phyloP scores from a whole-genome alignment of 35 echinoderm and acorn worm species.

The Chiridota heheva region DNA sequence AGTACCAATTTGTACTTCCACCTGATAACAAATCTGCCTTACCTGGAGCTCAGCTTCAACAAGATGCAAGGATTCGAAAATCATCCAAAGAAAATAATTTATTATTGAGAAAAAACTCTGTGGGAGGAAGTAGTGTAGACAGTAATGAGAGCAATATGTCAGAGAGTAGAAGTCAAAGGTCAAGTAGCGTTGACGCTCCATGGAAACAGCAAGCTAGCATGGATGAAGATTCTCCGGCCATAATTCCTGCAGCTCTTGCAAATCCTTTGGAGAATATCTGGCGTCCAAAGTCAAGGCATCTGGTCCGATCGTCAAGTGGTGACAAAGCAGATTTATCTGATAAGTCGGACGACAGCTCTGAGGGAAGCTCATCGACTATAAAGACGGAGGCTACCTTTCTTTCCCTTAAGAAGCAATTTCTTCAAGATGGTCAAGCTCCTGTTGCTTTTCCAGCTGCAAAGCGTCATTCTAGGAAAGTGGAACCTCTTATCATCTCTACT shows the following conservation, averaged over 20 bases:
- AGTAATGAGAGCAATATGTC: slow-evolving; percentile 58
- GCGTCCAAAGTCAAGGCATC: slow-evolving; percentile 78
- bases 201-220: slow-evolving; percentile 54
- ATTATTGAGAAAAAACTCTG: slow-evolving; percentile 16
- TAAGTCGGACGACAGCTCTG: slow-evolving; percentile 17
- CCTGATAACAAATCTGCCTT: slow-evolving; percentile 37
- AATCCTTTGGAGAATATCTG: slow-evolving; percentile 88
- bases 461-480: slow-evolving; percentile 69
- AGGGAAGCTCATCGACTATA: slow-evolving; percentile 43
- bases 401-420: slow-evolving; percentile 85
- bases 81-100: neutral
- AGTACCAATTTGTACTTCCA: slow-evolving; percentile 27
- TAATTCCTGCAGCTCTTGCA: slow-evolving; percentile 62
- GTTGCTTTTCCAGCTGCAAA: slow-evolving; percentile 39
- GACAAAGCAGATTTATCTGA: slow-evolving; percentile 24
- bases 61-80: slow-evolving; percentile 9
- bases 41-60: slow-evolving; percentile 18
- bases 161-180: slow-evolving; percentile 36
- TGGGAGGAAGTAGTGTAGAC: slow-evolving; percentile 45
- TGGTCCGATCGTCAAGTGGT: slow-evolving; percentile 34
- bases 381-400: slow-evolving; percentile 79
- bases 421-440: slow-evolving; percentile 52
- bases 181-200: slow-evolving; percentile 61
- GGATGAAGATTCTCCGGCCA: slow-evolving; percentile 55
- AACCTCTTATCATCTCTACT: slow-evolving; percentile 70